Evolutionary conservation across 2,797 vertebrate species (phyloP), one percentile per base, ranked within the genome.

Genomic region (Yasuhikotakia modesta): DNA sequence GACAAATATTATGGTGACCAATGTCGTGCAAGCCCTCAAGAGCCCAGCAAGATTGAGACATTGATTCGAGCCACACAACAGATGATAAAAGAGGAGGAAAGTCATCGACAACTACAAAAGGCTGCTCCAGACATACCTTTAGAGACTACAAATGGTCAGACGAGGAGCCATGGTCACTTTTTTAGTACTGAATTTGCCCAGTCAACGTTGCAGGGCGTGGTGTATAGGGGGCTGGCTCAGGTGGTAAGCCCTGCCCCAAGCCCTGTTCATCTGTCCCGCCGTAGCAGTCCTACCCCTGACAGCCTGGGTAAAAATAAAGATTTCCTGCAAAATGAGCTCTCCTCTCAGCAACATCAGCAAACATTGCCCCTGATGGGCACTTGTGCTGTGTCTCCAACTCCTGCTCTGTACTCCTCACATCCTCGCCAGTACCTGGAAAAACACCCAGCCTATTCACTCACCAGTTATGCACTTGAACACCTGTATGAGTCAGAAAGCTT

Each of bases 71-170:
- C 95, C 22, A 98, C 97, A 0, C 96, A 98, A 87, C 96, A 98
- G 89, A 97, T 97, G 95, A 98, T 99, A 92, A 99, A 99, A 89
- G 96, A 98, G 74, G 97, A 99, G 86, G 96, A 98, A 87, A 95
- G 87, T 86, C 92, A 94, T 46, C 87, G 96, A 68, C 95, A 96
- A 83, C 84, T 95, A 58, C 90, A 89, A 70, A 97, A 96, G 88
- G 87, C 88, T 0, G 83, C 83, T 0, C 86, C 92, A 3, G 92
- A 94, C 5, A 87, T 91, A 64, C 90, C 93, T 0, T 79, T 96
- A 84, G 92, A 93, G 45, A 90, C 93, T 1, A 89, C 94, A 66
- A 97, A 96, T 0, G 95, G 95, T 70, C 92, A 95, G 11, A 92
- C 94, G 72, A 98, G 95, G 87, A 95, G 93, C 70, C 92, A 95